Evolutionary conservation across 2,113 vertebrate species (phyloP), one percentile per base, ranked within the genome.

Genomic region (Dolichallabes microphthalmus): DNA sequence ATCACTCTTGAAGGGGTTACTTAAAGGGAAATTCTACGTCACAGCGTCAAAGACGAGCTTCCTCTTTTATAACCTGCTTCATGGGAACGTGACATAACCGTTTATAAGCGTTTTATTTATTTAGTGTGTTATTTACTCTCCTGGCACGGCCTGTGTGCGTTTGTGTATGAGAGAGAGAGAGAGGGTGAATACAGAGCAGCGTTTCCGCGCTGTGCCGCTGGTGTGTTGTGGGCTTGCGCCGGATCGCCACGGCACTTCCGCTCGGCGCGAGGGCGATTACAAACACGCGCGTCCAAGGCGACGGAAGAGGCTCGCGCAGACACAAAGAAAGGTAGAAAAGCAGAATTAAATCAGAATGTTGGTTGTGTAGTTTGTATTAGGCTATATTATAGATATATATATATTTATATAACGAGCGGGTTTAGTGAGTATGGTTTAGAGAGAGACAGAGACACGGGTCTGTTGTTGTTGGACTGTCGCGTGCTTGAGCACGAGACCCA

Each of bases 251-350:
- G 94, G 94, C 94, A 96, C 96, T 96, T 96, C 96, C 96, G 95
- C 94, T 95, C 95, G 92, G 93, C 92, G 94, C 93, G 92, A 93
- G 90, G 93, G 91, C 90, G 90, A 91, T 92, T 93, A 94, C 94
- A 94, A 95, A 94, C 94, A 94, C 95, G 95, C 94, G 96, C 94
- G 87, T 88, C 87, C 84, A 96, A 45, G 95, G 95, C 94, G 92
- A 92, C 94, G 92, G 90, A 87, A 87, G 86, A 94, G 92, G 90
- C 92, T 78, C 74, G 89, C 88, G 89, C 92, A 87, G 88, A 95
- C 94, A 96, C 95, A 95, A 95, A 95, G 94, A 94, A 91, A 95
- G 95, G 95, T 95, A 94, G 88, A 86, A 74, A 76, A 86, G 17
- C 17, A 39, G 84, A 76, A 1, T 45, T 79, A 83, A 27, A 87